These are phyloP conservation scores for Myiagra hebetior DNA, from an alignment of 2,113 vertebrate species.

Conservation along the genomic window DNA sequence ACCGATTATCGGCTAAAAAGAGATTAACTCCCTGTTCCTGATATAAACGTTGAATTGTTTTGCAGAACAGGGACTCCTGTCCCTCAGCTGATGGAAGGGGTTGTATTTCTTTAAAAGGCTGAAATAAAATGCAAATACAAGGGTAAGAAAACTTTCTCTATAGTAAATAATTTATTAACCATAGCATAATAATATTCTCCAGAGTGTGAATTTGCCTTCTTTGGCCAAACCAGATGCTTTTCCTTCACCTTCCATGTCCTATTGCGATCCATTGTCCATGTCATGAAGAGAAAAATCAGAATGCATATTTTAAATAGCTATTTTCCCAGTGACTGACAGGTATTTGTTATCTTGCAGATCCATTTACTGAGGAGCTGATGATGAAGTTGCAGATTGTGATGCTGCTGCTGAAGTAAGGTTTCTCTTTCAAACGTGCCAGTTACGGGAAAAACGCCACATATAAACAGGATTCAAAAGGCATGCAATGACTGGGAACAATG, in stretches of 20 bases:
- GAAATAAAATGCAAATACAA: background rate
- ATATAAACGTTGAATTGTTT: background rate
- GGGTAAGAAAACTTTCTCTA: background rate
- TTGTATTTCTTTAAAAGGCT: background rate
- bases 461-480: background rate
- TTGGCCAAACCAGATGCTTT: background rate
- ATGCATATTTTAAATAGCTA: background rate
- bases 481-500: background rate
- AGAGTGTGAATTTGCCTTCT: background rate
- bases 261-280: background rate
- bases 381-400: background rate
- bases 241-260: background rate
- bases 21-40: background rate
- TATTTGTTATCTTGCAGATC: background rate
- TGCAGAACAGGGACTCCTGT: background rate
- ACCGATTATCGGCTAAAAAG: background rate
- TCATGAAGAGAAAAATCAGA: background rate
- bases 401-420: background rate
- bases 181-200: background rate
- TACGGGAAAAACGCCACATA: background rate
- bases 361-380: rapidly evolving
- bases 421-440: background rate
- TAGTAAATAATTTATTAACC: background rate
- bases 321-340: background rate
- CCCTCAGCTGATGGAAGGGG: background rate